Evolutionary conservation across 2,113 vertebrate species (phyloP).

Genomic region (Larimichthys crocea): DNA sequence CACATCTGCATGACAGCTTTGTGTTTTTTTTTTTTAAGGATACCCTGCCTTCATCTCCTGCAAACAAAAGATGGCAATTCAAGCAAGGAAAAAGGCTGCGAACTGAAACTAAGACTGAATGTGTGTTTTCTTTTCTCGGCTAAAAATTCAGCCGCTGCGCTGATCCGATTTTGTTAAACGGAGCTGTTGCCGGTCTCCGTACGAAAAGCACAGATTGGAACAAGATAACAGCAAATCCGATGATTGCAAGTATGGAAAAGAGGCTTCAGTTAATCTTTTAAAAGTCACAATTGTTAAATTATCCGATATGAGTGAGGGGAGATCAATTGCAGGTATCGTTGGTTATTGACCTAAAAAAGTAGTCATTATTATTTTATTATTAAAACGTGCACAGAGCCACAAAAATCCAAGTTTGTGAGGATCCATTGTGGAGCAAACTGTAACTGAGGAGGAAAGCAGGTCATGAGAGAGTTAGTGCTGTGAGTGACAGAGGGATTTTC

Average conservation of each 20-base stretch:
- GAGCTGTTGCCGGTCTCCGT: neutral
- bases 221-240: constrained; percentile 38
- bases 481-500: constrained; percentile 74
- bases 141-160: neutral
- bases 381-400: neutral
- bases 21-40: neutral
- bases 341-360: neutral
- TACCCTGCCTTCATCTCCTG: neutral
- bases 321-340: constrained; percentile 8
- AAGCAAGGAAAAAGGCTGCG: neutral
- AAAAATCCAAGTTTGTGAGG: constrained; percentile 6
- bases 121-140: constrained; percentile 1
- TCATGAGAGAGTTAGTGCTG: constrained; percentile 70
- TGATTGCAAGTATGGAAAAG: constrained; percentile 8
- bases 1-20: neutral
- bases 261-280: constrained; percentile 36
- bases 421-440: constrained; percentile 35
- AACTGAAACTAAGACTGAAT: neutral
- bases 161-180: constrained; percentile 14
- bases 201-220: constrained; percentile 13
- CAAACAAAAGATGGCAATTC: neutral
- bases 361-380: neutral
- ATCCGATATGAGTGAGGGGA: constrained; percentile 10
- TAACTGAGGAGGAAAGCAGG: constrained; percentile 69
- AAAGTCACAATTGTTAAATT: constrained; percentile 21